phyloP scores from a whole-genome alignment of 2,113 vertebrate genomes.

The Colaptes auratus region DNA sequence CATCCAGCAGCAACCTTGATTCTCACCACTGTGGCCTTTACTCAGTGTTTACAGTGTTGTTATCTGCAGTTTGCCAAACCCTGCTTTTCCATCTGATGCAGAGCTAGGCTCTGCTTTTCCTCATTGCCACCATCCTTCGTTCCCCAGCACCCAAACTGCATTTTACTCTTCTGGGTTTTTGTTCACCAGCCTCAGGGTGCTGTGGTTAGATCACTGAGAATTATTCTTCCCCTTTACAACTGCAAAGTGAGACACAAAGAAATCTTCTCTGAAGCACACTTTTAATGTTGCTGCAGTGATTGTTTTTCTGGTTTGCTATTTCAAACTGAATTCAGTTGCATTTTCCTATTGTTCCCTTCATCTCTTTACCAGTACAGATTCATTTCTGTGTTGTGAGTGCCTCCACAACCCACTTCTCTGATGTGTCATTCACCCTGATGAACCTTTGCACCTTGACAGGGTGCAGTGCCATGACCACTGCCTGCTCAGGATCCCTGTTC shows the following conservation, averaged over 20 bases:
- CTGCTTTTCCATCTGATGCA: neutral
- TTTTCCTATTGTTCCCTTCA: neutral
- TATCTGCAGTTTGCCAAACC: neutral
- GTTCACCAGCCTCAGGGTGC: neutral
- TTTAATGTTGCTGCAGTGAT: neutral
- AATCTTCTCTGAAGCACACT: neutral
- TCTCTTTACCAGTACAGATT: neutral
- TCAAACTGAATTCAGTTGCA: neutral
- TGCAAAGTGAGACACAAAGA: neutral
- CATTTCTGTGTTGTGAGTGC: neutral
- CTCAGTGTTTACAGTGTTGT: neutral
- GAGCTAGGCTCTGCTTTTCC: neutral
- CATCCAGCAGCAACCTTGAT: slow-evolving; percentile 20
- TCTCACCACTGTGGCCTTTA: slow-evolving; percentile 51
- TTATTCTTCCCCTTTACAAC: neutral
- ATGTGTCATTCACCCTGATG: neutral
- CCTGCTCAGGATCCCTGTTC: neutral
- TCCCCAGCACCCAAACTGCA: neutral
- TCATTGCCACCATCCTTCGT: neutral
- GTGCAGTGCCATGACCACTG: neutral
- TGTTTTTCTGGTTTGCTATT: neutral
- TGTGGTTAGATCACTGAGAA: neutral
- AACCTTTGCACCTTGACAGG: neutral
- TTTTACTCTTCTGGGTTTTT: neutral
- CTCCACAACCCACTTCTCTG: neutral